A percentile compares a stretch with the other conserved stretches of the same genome.
Conservation (phyloP, 92 coral and sea anemone species). For the Diadumene lineata region DNA sequence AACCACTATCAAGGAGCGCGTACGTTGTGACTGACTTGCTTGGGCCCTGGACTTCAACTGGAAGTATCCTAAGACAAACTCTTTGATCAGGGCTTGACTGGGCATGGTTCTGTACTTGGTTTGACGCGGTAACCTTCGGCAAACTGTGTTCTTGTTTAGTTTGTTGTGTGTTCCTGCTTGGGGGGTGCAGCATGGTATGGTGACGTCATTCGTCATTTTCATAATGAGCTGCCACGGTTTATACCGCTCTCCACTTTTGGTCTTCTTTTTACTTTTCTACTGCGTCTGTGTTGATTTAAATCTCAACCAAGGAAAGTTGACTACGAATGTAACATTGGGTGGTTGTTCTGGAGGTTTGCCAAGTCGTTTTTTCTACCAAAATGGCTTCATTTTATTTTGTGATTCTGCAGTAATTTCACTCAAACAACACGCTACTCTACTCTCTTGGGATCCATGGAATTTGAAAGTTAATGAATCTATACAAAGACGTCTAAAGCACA, state of each 20-base stretch:
- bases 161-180: neutral
- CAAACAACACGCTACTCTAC: too few species aligned
- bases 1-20: conserved; percentile 28
- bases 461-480: too few species aligned
- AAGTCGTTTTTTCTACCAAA: too few species aligned
- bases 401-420: too few species aligned
- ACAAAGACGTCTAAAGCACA: too few species aligned
- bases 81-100: neutral
- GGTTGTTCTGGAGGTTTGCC: too few species aligned
- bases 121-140: neutral
- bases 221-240: conserved; percentile 29
- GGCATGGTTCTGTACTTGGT: neutral
- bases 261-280: neutral
- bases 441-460: too few species aligned
- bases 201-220: too few species aligned
- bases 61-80: conserved; percentile 1
- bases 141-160: neutral
- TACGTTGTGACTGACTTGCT: neutral
- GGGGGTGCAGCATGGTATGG: conserved; percentile 39
- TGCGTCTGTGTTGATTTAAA: too few species aligned
- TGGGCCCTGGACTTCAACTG: conserved; percentile 12
- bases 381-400: too few species aligned
- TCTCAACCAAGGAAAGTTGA: too few species aligned
- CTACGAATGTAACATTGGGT: too few species aligned
- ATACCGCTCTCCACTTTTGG: conserved; percentile 1